Evolutionary conservation across 23 tunicate species (phyloP), one percentile per base, ranked within the genome.

Genomic region (Ascidia mentula): DNA sequence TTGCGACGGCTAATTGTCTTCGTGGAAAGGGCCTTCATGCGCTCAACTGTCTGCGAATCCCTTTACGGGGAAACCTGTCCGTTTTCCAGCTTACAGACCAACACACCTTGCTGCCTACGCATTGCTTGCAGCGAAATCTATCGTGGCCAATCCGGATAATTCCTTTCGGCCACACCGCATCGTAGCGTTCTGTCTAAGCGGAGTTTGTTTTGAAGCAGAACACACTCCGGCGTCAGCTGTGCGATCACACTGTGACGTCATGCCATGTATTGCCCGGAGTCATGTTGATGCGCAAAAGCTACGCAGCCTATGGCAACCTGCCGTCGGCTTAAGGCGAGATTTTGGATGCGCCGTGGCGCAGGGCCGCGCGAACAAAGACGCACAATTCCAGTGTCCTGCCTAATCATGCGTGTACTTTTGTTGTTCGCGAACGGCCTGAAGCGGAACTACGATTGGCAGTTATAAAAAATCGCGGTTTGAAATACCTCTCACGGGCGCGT

Each of bases 241-340:
- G 65, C 65, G 65, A 20, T 53, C 65, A 28, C 65, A 53, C 24
- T 53, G 24, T 53, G 65, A 53, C 65, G 65, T 53, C 65, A 53
- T 53, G 22, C 24, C 65, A 53, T 53, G 65, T 53, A 53, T 53
- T 53, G 65, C 65, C 65, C 65, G 65, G 24, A 53, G 65, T 20
- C 65, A 53, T 53, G 65, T 53, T 53, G 65, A 53, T 26, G 65
- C 65, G 65, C 7, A 53, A 20, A 53, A 53, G 65, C 22, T 20
- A 53, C n/a, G n/a, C n/a, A n/a, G n/a, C n/a, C n/a, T n/a, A n/a
- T n/a, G n/a, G n/a, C n/a, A n/a, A n/a, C n/a, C n/a, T 53, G 65
- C 65, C 65, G 65, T 26, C 65, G 24, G 65, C 65, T 28, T 9
- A 53, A 26, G 65, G 24, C 65, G 65, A 53, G 65, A 53, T 28